These are phyloP conservation scores for Dilophus febrilis DNA, from an alignment of 2,888 invertebrate genomes.

Conservation along the genomic window DNA sequence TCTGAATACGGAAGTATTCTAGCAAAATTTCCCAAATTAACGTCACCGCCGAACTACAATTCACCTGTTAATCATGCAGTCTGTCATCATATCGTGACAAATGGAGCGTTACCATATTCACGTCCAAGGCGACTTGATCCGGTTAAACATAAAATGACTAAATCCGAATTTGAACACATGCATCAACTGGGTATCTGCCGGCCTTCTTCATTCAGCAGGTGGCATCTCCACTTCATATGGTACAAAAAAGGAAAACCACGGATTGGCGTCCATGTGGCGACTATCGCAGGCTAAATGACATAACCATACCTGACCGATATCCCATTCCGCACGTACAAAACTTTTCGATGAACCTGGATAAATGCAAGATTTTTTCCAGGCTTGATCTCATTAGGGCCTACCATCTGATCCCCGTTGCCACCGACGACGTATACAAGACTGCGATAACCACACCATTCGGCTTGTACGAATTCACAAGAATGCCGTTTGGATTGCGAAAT, in stretches of 20 bases:
- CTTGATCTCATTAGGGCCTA: constrained; percentile 17
- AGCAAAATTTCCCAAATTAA: neutral
- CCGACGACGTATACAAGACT: constrained; percentile 18
- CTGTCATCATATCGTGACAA: neutral
- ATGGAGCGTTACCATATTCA: neutral
- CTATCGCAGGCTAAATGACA: constrained; percentile 17
- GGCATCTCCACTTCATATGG: neutral
- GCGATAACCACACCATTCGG: constrained; percentile 19
- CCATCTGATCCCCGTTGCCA: constrained; percentile 18
- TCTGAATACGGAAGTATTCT: neutral
- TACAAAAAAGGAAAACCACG: neutral
- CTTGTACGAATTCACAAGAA: constrained; percentile 17
- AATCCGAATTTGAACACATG: neutral
- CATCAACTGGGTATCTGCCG: neutral
- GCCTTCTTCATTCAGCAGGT: neutral
- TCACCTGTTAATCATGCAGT: neutral
- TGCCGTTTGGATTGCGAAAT: constrained; percentile 18
- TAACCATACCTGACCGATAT: constrained; percentile 15
- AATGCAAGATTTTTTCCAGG: constrained; percentile 11
- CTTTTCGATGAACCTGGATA: constrained; percentile 11
- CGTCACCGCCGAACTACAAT: neutral
- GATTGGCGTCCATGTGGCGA: constrained; percentile 15
- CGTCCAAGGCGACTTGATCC: neutral
- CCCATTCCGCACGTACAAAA: constrained; percentile 16
- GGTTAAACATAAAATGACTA: neutral